phyloP scores from a whole-genome alignment of 2,797 vertebrate genomes.

The Oreochromis mossambicus region DNA sequence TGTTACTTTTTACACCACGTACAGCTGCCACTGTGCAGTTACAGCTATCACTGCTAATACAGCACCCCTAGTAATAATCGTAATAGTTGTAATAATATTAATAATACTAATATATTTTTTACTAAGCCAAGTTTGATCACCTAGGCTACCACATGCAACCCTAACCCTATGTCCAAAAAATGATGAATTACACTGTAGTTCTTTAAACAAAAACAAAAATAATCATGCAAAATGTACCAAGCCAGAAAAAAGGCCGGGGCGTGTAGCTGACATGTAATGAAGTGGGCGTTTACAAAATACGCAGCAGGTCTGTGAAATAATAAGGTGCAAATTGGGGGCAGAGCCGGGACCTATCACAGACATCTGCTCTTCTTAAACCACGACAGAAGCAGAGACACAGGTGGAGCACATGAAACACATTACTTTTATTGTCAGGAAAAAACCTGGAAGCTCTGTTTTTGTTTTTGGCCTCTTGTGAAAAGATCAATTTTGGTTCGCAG shows the following conservation, averaged over 20 bases:
- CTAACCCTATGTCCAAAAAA: not conserved
- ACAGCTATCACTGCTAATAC: not conserved
- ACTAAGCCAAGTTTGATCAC: not conserved
- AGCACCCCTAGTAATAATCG: not conserved
- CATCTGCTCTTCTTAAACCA: slow-evolving; percentile 11
- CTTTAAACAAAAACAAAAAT: not conserved
- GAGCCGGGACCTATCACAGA: not conserved
- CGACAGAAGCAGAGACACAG: not conserved
- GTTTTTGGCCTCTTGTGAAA: not conserved
- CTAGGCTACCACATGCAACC: not conserved
- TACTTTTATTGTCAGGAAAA: not conserved
- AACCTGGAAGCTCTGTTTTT: not conserved
- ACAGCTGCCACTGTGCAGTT: not conserved
- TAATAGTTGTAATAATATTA: not conserved
- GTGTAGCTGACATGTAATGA: not conserved
- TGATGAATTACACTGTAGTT: not conserved
- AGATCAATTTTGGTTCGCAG: not conserved
- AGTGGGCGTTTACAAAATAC: not conserved
- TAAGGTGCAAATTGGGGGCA: not conserved
- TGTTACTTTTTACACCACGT: not conserved
- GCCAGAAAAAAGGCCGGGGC: not conserved
- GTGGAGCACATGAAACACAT: not conserved
- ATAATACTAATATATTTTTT: not conserved
- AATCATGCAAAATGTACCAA: not conserved
- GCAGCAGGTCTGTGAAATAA: not conserved